Conservation (phyloP, 2,113 vertebrate species). For the Panthera tigris region DNA sequence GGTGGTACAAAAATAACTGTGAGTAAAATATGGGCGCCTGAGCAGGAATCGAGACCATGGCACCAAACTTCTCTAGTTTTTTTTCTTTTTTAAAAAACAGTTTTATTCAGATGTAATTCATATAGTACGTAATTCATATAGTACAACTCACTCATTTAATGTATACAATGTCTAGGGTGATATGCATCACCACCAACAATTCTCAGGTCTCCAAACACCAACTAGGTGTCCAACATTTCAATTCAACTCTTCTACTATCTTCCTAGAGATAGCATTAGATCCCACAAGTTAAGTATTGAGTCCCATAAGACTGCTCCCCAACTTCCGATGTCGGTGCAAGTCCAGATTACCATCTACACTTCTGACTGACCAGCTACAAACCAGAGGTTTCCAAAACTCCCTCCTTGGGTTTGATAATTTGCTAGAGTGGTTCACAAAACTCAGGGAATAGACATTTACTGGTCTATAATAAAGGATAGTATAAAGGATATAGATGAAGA, state of each 20-base stretch:
- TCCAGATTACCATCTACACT: background rate
- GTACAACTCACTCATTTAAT: background rate
- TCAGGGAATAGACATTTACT: background rate
- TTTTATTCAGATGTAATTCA: background rate
- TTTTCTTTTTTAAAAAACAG: background rate
- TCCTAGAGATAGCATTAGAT: background rate
- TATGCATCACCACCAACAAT: background rate
- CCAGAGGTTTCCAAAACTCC: background rate
- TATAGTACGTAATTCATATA: background rate
- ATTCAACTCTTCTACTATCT: background rate
- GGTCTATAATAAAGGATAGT: background rate
- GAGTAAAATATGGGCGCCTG: background rate
- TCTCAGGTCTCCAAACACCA: background rate
- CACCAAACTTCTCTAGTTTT: background rate
- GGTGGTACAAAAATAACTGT: background rate
- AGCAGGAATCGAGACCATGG: background rate
- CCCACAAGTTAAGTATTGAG: background rate
- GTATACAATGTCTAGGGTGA: background rate
- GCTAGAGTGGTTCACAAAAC: background rate
- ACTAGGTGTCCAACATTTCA: background rate
- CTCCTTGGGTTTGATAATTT: background rate
- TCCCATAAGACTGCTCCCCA: background rate
- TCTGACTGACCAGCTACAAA: background rate
- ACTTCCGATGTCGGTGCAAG: background rate
- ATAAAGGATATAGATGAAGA: background rate